Conservation (phyloP, 2,888 invertebrate genomes). For the Cataglyphis altisquamis region DNA sequence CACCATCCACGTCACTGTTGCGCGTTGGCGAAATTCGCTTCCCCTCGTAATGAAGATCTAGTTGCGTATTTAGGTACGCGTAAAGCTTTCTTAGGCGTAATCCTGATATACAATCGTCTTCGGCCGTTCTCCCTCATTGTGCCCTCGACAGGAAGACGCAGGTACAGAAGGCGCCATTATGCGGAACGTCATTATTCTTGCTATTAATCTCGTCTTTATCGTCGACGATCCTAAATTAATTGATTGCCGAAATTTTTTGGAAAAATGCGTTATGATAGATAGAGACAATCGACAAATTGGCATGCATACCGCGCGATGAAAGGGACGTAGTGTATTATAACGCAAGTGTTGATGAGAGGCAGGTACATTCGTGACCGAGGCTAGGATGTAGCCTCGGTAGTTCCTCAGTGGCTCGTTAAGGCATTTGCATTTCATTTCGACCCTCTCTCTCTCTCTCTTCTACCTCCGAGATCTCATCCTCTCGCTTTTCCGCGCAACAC, state of each 20-base stretch:
- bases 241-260: neutral
- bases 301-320: slow-evolving; percentile 19
- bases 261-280: neutral
- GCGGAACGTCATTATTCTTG: slow-evolving; percentile 9
- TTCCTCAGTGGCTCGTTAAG: slow-evolving; percentile 86
- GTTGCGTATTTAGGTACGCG: slow-evolving; percentile 78
- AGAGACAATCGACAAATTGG: slow-evolving; percentile 24
- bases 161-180: slow-evolving; percentile 12
- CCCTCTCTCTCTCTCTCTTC: slow-evolving; percentile 65
- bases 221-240: slow-evolving; percentile 8
- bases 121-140: slow-evolving; percentile 47
- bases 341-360: slow-evolving; percentile 83
- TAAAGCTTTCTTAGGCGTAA: slow-evolving; percentile 77
- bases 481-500: slow-evolving; percentile 73
- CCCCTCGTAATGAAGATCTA: slow-evolving; percentile 77
- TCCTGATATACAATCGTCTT: slow-evolving; percentile 72
- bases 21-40: slow-evolving; percentile 63
- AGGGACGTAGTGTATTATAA: slow-evolving; percentile 73
- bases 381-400: slow-evolving; percentile 81
- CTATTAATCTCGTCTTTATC: slow-evolving; percentile 15
- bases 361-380: slow-evolving; percentile 83
- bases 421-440: slow-evolving; percentile 86
- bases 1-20: slow-evolving; percentile 70
- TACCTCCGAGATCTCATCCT: slow-evolving; percentile 54
- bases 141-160: slow-evolving; percentile 20